These are phyloP conservation scores for Toxonevra muliebris DNA, from an alignment of 2,888 invertebrate species.

Conservation along the genomic window DNA sequence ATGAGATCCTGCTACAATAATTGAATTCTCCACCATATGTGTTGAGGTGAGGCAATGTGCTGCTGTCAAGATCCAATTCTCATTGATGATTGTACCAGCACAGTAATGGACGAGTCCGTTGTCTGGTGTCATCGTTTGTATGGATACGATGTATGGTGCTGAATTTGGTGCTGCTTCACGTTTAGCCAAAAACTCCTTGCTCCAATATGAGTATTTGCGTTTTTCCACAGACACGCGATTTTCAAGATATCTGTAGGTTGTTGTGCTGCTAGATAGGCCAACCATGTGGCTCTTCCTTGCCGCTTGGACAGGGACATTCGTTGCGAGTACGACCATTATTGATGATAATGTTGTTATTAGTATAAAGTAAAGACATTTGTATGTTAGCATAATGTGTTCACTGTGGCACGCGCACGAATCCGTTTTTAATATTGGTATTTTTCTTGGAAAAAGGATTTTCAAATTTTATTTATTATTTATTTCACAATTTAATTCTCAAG, in stretches of 20 bases:
- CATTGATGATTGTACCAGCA: slow-evolving; percentile 60
- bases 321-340: slow-evolving; percentile 53
- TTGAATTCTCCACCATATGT: slow-evolving; percentile 52
- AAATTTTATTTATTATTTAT: slow-evolving; percentile 9
- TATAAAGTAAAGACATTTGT: slow-evolving; percentile 50
- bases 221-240: slow-evolving; percentile 46
- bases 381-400: slow-evolving; percentile 50
- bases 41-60: slow-evolving; percentile 59
- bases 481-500: slow-evolving; percentile 13
- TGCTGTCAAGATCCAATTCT: slow-evolving; percentile 63
- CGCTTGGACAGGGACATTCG: slow-evolving; percentile 43
- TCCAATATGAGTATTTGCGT: slow-evolving; percentile 50
- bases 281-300: slow-evolving; percentile 23
- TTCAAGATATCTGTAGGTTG: slow-evolving; percentile 48
- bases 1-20: slow-evolving; percentile 60
- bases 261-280: slow-evolving; percentile 8
- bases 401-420: slow-evolving; percentile 48
- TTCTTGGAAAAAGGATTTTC: background rate
- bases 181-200: slow-evolving; percentile 56
- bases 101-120: slow-evolving; percentile 58
- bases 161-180: slow-evolving; percentile 58
- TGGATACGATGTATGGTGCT: slow-evolving; percentile 61
- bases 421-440: slow-evolving; percentile 31
- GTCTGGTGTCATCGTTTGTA: slow-evolving; percentile 55
- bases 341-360: slow-evolving; percentile 51